phyloP scores from a whole-genome alignment of 2,797 vertebrate genomes.

The Peromyscus eremicus region DNA sequence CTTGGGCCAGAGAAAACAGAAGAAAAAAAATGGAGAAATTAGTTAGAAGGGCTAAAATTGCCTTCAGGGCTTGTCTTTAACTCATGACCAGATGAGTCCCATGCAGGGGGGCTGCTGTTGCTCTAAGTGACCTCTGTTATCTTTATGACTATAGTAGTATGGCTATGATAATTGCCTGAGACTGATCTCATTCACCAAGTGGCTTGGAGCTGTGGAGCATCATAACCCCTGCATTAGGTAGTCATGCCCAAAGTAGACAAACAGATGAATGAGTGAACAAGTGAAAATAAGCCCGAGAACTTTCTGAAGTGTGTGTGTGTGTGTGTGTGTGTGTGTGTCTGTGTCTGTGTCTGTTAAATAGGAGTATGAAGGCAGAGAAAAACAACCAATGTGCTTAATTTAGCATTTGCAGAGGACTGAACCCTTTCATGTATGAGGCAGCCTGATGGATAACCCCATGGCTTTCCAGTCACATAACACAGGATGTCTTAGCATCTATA shows the following conservation, averaged over 20 bases:
- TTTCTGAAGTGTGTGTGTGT: not conserved
- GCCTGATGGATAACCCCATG: not conserved
- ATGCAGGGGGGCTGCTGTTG: not conserved
- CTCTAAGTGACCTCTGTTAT: not conserved
- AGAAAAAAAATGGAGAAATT: not conserved
- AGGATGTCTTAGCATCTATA: constrained; percentile 25
- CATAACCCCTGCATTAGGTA: not conserved
- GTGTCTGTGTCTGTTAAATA: not conserved
- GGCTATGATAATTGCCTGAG: not conserved
- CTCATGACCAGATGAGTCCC: not conserved
- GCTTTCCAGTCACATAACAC: not conserved
- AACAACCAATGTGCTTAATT: not conserved
- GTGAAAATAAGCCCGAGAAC: not conserved
- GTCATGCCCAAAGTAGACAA: not conserved
- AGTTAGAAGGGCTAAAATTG: not conserved
- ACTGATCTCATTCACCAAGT: not conserved
- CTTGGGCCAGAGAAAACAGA: not conserved
- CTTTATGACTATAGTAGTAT: not conserved
- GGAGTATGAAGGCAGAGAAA: not conserved
- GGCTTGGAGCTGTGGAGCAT: not conserved
- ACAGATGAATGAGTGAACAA: not conserved
- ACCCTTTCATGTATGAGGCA: not conserved
- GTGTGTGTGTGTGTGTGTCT: not conserved
- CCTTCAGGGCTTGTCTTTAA: not conserved
- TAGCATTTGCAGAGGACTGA: not conserved